Base-by-base conservation (phyloP, 2,797 vertebrate species). In the Manis javanica region DNA sequence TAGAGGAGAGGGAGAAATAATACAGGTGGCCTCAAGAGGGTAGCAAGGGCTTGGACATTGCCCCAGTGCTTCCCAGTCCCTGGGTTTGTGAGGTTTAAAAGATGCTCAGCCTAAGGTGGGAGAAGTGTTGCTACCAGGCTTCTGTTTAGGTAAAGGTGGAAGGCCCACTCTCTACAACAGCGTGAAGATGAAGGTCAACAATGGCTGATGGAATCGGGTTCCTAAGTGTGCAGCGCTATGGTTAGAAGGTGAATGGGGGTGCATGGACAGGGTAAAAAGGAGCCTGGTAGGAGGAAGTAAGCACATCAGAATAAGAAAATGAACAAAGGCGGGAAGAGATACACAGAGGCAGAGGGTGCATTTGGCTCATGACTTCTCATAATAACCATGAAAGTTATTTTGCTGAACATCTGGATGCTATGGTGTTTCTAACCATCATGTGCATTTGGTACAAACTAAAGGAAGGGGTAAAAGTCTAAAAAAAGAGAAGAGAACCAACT, bases 281-380 rank as follows among this genome's bases (percentile, higher is more conserved):
- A 74, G 1, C 9, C 26, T 21, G 5, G 0, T 42, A 16, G 26
- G 15, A 19, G 53, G 39, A 59, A 59, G 87, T 31, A 14, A 0
- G 1, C 16, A 13, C 5, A 31, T 53, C 8, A 29, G 3, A 55
- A 9, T 42, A 37, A 46, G 49, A 37, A 61, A 64, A 6, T 4
- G 81, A 18, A 4, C 19, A 9, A 31, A 57, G 6, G 53, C 55
- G 9, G 6, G 18, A 19, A 59, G 49, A 84, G 57, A 57, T 16
- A 53, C 37, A 0, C 13, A 24, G 23, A 49, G 61, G 39, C 63
- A 64, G 46, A 7, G 9, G 11, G 9, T 14, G 3, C 4, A 18
- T 2, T 12, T 5, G 15, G 13, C 26, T 24, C 12, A 2, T 0
- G 37, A 71, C 23, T 53, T 19, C 4, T 1, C 18, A 19, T 0